These are phyloP conservation scores for Pachydiplax longipennis DNA, from an alignment of 2,888 invertebrate genomes.

Conservation along the genomic window DNA sequence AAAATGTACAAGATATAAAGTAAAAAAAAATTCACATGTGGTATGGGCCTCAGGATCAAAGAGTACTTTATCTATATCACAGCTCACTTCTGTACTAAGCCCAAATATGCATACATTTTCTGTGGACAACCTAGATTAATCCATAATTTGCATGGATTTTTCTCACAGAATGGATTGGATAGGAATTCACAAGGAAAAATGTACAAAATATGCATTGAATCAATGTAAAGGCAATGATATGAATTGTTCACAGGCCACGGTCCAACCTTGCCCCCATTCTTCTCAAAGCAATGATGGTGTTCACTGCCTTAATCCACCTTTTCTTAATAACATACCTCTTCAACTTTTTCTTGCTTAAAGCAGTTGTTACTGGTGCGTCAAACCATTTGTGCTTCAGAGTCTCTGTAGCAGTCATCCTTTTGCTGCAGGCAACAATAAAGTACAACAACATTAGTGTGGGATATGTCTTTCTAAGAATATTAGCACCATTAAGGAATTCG, in stretches of 20 bases:
- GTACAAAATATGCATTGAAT: not conserved
- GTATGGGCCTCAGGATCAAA: too few species aligned
- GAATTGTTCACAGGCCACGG: constrained; percentile 30
- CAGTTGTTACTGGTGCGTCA: constrained; percentile 62
- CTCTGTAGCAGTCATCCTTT: constrained; percentile 74
- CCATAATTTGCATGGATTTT: too few species aligned
- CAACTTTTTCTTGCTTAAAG: constrained; percentile 79
- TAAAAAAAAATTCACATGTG: too few species aligned
- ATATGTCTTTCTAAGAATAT: constrained; percentile 49
- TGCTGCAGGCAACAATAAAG: constrained; percentile 63
- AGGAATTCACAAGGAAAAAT: not conserved
- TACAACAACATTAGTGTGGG: not conserved
- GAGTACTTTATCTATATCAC: too few species aligned
- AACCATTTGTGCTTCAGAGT: constrained; percentile 85
- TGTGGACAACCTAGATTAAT: too few species aligned
- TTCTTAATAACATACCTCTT: constrained; percentile 89
- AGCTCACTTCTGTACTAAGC: too few species aligned
- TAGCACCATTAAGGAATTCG: not conserved
- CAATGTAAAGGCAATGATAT: not conserved
- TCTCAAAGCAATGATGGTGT: constrained; percentile 84
- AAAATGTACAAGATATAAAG: too few species aligned
- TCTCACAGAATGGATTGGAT: too few species aligned
- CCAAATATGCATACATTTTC: too few species aligned
- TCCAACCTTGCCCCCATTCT: constrained; percentile 86
- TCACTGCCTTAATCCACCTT: constrained; percentile 89